Evolutionary conservation across 1,140 invertebrate genomes (phyloP).

Genomic region (Maniola jurtina): DNA sequence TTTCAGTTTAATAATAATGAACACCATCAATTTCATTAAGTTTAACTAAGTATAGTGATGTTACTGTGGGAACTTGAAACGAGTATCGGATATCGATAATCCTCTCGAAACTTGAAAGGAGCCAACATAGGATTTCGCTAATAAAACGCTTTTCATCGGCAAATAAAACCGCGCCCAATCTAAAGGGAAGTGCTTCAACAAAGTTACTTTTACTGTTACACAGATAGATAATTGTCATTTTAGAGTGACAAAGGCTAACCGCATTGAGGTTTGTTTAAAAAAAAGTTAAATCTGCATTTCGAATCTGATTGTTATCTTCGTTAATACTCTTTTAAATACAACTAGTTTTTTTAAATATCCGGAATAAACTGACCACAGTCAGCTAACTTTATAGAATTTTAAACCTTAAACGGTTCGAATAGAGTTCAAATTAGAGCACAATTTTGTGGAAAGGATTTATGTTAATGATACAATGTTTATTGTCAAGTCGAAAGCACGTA

Average conservation of each 20-base stretch:
- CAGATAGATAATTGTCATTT: slow-evolving; percentile 12
- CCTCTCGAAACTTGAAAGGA: slow-evolving; percentile 15
- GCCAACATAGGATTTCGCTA: slow-evolving; percentile 2
- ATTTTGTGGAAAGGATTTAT: slow-evolving; percentile 28
- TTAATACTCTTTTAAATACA: slow-evolving; percentile 54
- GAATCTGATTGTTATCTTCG: slow-evolving; percentile 63
- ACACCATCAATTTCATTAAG: slow-evolving; percentile 5
- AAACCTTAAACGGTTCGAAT: slow-evolving; percentile 15
- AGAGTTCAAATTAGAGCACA: slow-evolving; percentile 14
- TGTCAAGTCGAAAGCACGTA: slow-evolving; percentile 52
- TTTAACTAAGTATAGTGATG: slow-evolving; percentile 11
- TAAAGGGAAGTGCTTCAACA: neutral
- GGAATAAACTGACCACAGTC: slow-evolving; percentile 38
- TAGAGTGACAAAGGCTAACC: slow-evolving; percentile 40
- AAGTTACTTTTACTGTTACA: slow-evolving; percentile 1
- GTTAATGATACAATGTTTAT: slow-evolving; percentile 51
- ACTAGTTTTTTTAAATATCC: slow-evolving; percentile 58
- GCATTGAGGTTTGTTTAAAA: slow-evolving; percentile 27
- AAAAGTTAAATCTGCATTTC: slow-evolving; percentile 55
- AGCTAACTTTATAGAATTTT: slow-evolving; percentile 1
- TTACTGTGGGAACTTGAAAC: slow-evolving; percentile 19
- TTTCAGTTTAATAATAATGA: too few relatives aligned
- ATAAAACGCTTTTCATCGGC: slow-evolving; percentile 11
- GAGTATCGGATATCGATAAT: slow-evolving; percentile 25
- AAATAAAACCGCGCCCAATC: neutral